Percentiles rank a stretch among this genome's conserved stretches.
These are phyloP conservation scores for Ascidia mentula DNA, from an alignment of 23 tunicate species.

Conservation along the genomic window DNA sequence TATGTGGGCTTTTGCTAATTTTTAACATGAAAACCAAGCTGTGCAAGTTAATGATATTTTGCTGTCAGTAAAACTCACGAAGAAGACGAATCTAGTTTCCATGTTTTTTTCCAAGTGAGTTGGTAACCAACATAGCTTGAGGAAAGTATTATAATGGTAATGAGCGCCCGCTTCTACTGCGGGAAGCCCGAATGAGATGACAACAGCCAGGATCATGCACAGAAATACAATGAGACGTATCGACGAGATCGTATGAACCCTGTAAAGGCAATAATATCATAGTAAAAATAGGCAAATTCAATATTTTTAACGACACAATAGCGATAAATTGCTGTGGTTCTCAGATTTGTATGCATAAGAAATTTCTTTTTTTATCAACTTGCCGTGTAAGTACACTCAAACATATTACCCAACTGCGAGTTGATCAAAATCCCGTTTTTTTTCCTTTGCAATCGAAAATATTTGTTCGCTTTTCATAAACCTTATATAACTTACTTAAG, in stretches of 20 bases:
- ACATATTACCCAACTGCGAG: too few species aligned
- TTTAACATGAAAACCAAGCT: too few species aligned
- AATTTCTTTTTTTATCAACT: too few species aligned
- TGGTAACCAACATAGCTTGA: conserved; percentile 45
- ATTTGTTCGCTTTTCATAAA: too few species aligned
- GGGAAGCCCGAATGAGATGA: conserved; percentile 31
- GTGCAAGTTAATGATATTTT: too few species aligned
- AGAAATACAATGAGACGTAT: conserved; percentile 6
- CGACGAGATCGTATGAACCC: conserved; percentile 19
- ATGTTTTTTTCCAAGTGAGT: not conserved
- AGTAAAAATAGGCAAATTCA: not conserved
- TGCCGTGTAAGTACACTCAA: too few species aligned
- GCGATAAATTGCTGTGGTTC: not conserved
- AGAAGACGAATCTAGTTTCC: conserved; percentile 23
- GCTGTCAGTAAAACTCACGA: conserved; percentile 26
- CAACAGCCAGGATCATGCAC: conserved; percentile 15
- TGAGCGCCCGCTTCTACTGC: conserved; percentile 35
- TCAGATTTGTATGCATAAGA: not conserved
- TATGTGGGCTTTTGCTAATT: too few species aligned
- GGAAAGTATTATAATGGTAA: conserved; percentile 24
- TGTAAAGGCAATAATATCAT: not conserved
- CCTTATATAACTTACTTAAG: conserved; percentile 5
- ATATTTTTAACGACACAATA: not conserved
- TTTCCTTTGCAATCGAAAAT: too few species aligned
- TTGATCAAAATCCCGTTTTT: too few species aligned